Evolutionary conservation across 2,113 vertebrate genomes (phyloP).

Genomic region (Corvus hawaiiensis): DNA sequence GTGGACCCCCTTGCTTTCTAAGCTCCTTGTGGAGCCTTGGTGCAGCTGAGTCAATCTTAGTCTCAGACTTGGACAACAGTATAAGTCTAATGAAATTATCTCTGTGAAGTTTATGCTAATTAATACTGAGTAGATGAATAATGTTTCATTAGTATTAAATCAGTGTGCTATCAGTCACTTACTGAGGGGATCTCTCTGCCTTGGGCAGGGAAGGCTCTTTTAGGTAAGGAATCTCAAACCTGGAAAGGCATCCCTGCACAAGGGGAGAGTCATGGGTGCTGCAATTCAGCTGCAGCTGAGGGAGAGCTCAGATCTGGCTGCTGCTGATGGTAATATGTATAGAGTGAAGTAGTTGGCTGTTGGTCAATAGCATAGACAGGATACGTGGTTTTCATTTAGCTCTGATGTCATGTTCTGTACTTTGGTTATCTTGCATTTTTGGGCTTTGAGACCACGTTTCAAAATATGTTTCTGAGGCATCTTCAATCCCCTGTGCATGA

Average conservation of each 20-base stretch:
- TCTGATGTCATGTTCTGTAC: background rate
- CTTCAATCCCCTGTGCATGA: background rate
- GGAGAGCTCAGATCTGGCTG: background rate
- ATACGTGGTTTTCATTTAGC: background rate
- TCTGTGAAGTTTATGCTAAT: background rate
- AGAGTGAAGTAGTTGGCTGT: background rate
- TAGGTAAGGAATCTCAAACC: background rate
- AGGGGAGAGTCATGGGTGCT: background rate
- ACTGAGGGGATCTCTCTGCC: background rate
- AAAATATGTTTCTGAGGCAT: background rate
- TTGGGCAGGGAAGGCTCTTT: background rate
- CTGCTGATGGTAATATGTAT: background rate
- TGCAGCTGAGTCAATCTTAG: background rate
- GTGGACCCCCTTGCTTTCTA: background rate
- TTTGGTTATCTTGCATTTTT: background rate
- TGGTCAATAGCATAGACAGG: background rate
- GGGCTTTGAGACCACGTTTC: background rate
- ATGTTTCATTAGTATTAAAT: background rate
- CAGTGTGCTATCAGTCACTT: background rate
- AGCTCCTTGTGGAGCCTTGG: background rate
- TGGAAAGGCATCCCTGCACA: background rate
- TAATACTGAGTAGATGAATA: background rate
- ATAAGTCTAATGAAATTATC: background rate
- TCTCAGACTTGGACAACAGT: background rate
- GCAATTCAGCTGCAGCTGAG: background rate